These are phyloP conservation scores for Cryptotermes secundus DNA, from an alignment of 1,140 invertebrate species.

Conservation along the genomic window DNA sequence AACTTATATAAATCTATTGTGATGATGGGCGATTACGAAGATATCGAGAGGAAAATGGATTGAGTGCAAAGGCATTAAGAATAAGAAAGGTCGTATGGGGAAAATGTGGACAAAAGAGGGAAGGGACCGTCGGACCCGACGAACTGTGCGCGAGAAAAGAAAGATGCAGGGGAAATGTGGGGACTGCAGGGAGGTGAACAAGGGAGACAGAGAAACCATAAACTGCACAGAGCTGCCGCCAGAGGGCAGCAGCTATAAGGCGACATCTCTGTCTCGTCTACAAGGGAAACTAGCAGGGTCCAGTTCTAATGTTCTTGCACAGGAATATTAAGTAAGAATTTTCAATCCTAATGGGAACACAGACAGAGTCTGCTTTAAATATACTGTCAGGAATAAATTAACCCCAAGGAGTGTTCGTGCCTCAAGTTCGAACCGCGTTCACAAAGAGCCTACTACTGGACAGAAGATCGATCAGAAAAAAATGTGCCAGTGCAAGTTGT, in stretches of 20 bases:
- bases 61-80: background rate
- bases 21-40: background rate
- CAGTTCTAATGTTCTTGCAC: background rate
- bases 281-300: background rate
- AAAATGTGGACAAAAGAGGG: slow-evolving; percentile 14
- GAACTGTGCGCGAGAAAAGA: slow-evolving; percentile 10
- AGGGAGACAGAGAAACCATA: background rate
- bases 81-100: background rate
- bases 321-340: background rate
- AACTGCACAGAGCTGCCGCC: background rate
- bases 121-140: slow-evolving; percentile 6
- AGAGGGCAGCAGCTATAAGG: slow-evolving; percentile 6
- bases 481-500: too few relatives aligned
- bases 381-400: background rate
- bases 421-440: too few relatives aligned
- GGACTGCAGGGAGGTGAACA: background rate
- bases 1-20: background rate
- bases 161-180: background rate
- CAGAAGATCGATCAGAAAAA: too few relatives aligned
- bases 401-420: background rate
- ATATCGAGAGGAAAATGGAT: background rate
- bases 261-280: background rate
- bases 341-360: background rate
- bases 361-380: too few relatives aligned
- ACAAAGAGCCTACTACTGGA: too few relatives aligned